Percentiles rank a stretch among this genome's conserved stretches.
phyloP scores from a whole-genome alignment of 2,888 invertebrate genomes.

The Scrobipalpa costella region DNA sequence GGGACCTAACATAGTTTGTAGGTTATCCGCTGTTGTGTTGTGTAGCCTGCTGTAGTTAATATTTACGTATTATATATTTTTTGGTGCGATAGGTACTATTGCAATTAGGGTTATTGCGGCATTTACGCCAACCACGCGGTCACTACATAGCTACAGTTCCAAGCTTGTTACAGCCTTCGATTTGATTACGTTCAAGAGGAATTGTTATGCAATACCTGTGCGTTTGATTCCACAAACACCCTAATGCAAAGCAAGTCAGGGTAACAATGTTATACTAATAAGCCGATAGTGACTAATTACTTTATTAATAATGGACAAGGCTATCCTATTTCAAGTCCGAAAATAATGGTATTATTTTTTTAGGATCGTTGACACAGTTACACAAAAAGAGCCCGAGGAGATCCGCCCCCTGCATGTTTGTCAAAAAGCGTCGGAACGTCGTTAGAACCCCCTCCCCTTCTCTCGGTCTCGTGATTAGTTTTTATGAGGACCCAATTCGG shows the following conservation, averaged over 20 bases:
- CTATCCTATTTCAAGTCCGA: constrained; percentile 51
- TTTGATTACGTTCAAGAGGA: constrained; percentile 51
- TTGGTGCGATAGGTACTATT: background rate
- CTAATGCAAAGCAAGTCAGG: background rate
- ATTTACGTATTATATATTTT: too few relatives aligned
- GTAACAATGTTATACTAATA: background rate
- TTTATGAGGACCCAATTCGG: constrained; percentile 56
- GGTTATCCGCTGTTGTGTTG: background rate
- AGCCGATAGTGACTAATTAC: background rate
- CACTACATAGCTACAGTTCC: constrained; percentile 21
- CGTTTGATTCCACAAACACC: constrained; percentile 9
- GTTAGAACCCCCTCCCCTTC: constrained; percentile 46
- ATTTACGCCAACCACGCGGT: background rate
- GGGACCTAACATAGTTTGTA: background rate
- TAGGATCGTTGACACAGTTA: constrained; percentile 53
- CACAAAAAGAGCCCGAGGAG: constrained; percentile 55
- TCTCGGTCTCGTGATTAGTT: constrained; percentile 65
- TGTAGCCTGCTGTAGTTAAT: background rate
- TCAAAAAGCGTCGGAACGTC: constrained; percentile 58
- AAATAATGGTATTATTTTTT: constrained; percentile 51
- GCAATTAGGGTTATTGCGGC: constrained; percentile 25
- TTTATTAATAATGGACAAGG: background rate
- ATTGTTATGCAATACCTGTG: constrained; percentile 27
- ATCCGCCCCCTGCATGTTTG: constrained; percentile 56
- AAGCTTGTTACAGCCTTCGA: constrained; percentile 47